These are phyloP conservation scores for Phalacrocorax aristotelis DNA, from an alignment of 2,113 vertebrate genomes.

Conservation along the genomic window DNA sequence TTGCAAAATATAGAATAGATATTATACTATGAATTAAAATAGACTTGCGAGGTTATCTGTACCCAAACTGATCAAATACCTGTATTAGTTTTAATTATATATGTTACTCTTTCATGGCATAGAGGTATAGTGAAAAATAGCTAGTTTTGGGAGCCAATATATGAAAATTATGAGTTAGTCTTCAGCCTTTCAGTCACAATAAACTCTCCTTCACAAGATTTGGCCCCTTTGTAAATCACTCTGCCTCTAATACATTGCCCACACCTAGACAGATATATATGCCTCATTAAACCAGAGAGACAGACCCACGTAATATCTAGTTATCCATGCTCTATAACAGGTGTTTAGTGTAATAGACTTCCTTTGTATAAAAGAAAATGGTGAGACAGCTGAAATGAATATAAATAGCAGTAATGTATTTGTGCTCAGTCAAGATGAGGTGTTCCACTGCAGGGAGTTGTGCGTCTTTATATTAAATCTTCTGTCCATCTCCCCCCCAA, in stretches of 20 bases:
- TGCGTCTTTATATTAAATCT: background rate
- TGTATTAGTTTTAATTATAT: background rate
- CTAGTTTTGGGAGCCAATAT: background rate
- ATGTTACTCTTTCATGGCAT: accelerated
- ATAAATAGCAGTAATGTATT: background rate
- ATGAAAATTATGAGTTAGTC: background rate
- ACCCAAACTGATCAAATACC: background rate
- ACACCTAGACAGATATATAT: background rate
- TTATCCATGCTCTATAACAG: background rate
- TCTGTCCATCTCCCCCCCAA: background rate
- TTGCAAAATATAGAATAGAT: background rate
- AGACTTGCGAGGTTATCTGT: background rate
- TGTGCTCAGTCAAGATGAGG: background rate
- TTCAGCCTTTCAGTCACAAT: background rate
- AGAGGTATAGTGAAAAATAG: background rate
- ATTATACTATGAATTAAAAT: background rate
- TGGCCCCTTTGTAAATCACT: background rate
- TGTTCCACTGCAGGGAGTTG: background rate
- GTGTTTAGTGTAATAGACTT: background rate
- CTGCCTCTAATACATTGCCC: background rate
- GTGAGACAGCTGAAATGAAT: background rate
- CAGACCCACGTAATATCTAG: background rate
- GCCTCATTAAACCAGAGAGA: background rate
- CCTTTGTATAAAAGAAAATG: background rate
- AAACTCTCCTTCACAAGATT: background rate